Percentiles rank a stretch among this genome's conserved stretches.
phyloP scores from a whole-genome alignment of 30 jellyfish, hydroid and myxozoan species.

The Clytia hemisphaerica region DNA sequence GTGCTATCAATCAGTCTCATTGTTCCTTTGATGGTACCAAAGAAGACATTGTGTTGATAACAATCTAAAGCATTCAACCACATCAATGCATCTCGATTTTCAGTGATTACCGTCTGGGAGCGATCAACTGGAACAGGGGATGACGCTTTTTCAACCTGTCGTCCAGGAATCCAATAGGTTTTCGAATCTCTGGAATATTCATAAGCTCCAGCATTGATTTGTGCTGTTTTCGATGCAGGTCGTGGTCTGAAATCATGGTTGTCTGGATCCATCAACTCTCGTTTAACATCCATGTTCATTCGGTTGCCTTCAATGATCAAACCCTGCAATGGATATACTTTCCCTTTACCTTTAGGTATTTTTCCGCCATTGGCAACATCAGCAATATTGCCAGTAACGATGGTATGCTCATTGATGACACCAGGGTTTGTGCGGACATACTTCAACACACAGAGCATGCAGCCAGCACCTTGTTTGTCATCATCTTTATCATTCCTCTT shows the following conservation, averaged over 20 bases:
- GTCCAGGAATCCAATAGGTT: constrained; percentile 35
- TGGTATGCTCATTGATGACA: constrained; percentile 8
- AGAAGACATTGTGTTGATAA: constrained; percentile 6
- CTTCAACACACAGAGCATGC: constrained; percentile 34
- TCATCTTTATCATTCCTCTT: constrained; percentile 11
- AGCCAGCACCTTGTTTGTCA: constrained; percentile 43
- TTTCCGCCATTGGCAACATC: constrained; percentile 41
- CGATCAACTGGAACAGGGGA: constrained; percentile 30
- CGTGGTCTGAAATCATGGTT: constrained; percentile 25
- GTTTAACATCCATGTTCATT: constrained; percentile 4
- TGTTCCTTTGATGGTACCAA: constrained; percentile 11
- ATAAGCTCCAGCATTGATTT: constrained; percentile 10
- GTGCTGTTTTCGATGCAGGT: background rate
- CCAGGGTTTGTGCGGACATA: constrained; percentile 33
- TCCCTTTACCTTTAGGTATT: background rate
- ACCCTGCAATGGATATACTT: constrained; percentile 19
- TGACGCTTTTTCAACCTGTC: constrained; percentile 24
- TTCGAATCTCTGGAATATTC: background rate
- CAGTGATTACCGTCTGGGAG: constrained; percentile 6
- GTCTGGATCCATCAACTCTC: constrained; percentile 19
- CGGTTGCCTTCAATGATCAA: background rate
- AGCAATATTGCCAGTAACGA: constrained; percentile 11
- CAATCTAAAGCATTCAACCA: constrained; percentile 17
- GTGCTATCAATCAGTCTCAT: background rate
- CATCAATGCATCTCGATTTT: constrained; percentile 24